These are phyloP conservation scores for Eufriesea mexicana DNA, from an alignment of 1,140 invertebrate genomes.

Conservation along the genomic window DNA sequence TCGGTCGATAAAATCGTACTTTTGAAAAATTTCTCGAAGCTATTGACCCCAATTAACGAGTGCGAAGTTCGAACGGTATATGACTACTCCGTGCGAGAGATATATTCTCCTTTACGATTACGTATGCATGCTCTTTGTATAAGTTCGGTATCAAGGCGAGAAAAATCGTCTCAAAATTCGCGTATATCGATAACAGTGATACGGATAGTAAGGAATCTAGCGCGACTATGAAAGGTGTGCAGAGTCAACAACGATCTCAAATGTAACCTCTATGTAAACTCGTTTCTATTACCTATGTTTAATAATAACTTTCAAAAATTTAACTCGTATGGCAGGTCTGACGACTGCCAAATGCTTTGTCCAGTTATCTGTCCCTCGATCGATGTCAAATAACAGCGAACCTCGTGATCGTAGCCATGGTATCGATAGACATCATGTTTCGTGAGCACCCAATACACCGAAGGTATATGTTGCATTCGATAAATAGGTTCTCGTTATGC, in stretches of 20 bases:
- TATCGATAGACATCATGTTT: neutral
- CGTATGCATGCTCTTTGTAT: neutral
- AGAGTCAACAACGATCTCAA: slow-evolving; percentile 2
- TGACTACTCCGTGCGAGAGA: accelerated
- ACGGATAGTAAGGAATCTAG: slow-evolving; percentile 37
- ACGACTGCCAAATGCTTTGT: neutral
- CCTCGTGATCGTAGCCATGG: neutral
- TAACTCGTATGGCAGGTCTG: neutral
- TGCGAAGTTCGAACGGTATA: neutral
- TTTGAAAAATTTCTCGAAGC: neutral
- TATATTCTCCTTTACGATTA: neutral
- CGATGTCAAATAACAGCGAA: slow-evolving; percentile 7
- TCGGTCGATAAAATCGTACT: neutral
- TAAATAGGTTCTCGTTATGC: neutral
- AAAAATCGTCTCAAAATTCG: slow-evolving; percentile 17
- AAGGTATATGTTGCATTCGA: neutral
- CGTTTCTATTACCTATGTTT: neutral
- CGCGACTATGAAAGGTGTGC: slow-evolving; percentile 19
- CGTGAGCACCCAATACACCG: neutral
- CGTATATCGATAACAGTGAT: slow-evolving; percentile 18
- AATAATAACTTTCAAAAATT: slow-evolving; percentile 6
- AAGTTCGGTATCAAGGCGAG: neutral
- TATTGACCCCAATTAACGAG: neutral
- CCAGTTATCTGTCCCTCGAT: neutral
- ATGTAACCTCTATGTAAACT: slow-evolving; percentile 22